phyloP scores from a whole-genome alignment of 2,113 vertebrate genomes.

The Odocoileus hemionus region DNA sequence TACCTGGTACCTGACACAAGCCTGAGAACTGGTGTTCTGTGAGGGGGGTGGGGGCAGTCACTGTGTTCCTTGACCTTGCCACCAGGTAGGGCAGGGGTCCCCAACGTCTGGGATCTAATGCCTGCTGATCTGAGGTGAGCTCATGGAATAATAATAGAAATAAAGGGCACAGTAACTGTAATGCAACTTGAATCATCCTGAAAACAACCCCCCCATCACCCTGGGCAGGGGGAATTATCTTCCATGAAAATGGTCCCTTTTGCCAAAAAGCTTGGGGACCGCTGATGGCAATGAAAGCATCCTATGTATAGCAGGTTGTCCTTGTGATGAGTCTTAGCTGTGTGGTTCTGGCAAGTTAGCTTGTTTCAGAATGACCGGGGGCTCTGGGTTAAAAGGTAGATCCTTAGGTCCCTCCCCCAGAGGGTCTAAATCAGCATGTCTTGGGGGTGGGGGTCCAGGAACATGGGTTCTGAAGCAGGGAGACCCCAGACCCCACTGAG shows the following conservation, averaged over 20 bases:
- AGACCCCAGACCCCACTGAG: neutral
- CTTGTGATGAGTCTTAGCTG: neutral
- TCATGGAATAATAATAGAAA: neutral
- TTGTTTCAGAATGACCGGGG: neutral
- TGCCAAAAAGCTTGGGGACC: neutral
- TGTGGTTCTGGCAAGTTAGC: neutral
- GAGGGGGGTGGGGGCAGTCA: rapidly evolving
- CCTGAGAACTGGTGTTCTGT: too few relatives aligned
- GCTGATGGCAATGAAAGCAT: neutral
- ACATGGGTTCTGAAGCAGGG: neutral
- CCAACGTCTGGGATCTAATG: neutral
- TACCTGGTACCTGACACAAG: rapidly evolving
- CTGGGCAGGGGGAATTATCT: neutral
- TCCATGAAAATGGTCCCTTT: neutral
- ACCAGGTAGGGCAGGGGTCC: neutral
- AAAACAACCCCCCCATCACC: neutral
- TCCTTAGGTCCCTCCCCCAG: too few relatives aligned
- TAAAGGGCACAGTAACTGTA: neutral
- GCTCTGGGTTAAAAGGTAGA: neutral
- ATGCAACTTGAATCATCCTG: neutral
- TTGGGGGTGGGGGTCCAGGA: neutral
- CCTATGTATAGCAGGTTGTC: neutral
- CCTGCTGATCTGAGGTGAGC: neutral
- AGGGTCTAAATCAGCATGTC: neutral
- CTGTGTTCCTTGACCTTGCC: neutral